Evolutionary conservation across 2,888 invertebrate species (phyloP).

Genomic region (Piscicola geometra): DNA sequence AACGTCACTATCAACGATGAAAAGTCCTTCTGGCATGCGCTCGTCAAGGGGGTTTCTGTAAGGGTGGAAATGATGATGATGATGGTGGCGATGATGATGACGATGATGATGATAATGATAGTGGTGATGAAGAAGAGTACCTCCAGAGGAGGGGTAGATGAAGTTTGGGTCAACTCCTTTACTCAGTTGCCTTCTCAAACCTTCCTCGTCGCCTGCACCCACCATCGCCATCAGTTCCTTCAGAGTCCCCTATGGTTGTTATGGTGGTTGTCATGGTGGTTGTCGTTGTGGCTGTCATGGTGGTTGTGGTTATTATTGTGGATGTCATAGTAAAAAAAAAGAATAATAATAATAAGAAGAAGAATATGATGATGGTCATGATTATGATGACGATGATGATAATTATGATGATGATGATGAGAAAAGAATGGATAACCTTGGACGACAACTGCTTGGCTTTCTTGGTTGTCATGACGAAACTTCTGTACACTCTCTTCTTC

Average conservation of each 20-base stretch:
- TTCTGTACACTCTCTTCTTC: conserved; percentile 93
- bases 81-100: conserved; percentile 20
- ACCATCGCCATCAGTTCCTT: conserved; percentile 90
- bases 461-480: conserved; percentile 85
- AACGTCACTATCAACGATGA: conserved; percentile 79
- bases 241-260: conserved; percentile 70
- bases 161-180: conserved; percentile 98
- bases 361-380: no score
- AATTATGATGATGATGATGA: neutral
- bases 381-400: neutral
- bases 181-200: conserved; percentile 89
- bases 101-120: conserved; percentile 31
- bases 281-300: no score
- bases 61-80: neutral
- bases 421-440: conserved; percentile 53
- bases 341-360: no score
- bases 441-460: conserved; percentile 92
- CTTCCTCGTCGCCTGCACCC: conserved; percentile 84
- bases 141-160: conserved; percentile 90
- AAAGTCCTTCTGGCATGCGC: conserved; percentile 82
- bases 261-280: no score
- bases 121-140: conserved; percentile 58
- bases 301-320: no score
- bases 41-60: conserved; percentile 88
- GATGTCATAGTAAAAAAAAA: no score